Conservation (phyloP, 2,797 vertebrate genomes). For the Gephyroberyx darwinii region DNA sequence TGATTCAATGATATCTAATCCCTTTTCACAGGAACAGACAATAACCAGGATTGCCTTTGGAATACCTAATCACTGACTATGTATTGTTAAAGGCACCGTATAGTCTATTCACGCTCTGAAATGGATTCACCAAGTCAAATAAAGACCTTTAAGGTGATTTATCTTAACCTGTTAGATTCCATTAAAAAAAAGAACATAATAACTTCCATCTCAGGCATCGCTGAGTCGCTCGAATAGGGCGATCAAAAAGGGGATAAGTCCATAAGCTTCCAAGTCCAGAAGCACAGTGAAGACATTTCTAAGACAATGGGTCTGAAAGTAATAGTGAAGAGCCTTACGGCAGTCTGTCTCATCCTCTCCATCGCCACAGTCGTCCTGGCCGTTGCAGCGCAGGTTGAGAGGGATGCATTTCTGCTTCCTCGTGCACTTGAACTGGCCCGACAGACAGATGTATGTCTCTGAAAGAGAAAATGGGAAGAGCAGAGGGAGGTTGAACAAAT, state of each 20-base stretch:
- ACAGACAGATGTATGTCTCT: conserved; percentile 97
- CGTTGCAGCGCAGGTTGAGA: conserved; percentile 91
- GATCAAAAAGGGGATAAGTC: neutral
- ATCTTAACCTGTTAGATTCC: conserved; percentile 13
- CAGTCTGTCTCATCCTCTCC: conserved; percentile 97
- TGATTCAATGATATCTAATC: conserved; percentile 72
- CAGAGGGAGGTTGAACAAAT: conserved; percentile 8
- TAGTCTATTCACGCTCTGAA: conserved; percentile 27
- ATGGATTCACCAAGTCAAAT: conserved; percentile 17
- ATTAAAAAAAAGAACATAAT: neutral
- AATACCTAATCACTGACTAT: conserved; percentile 61
- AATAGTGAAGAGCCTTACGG: conserved; percentile 83
- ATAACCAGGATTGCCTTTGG: conserved; percentile 51
- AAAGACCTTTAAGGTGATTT: conserved; percentile 13
- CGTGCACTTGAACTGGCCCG: conserved; percentile 97
- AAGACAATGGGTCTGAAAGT: conserved; percentile 29
- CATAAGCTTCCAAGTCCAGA: neutral
- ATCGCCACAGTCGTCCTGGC: conserved; percentile 97
- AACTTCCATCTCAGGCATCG: neutral
- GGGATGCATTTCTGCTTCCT: conserved; percentile 92
- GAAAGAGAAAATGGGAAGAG: conserved; percentile 25
- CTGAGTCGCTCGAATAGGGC: neutral
- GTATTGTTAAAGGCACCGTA: conserved; percentile 36
- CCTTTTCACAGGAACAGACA: conserved; percentile 57
- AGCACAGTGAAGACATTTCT: conserved; percentile 26